Evolutionary conservation across 2,888 invertebrate genomes (phyloP), one percentile per base, ranked within the genome.

Genomic region (Spisula subtruncata): DNA sequence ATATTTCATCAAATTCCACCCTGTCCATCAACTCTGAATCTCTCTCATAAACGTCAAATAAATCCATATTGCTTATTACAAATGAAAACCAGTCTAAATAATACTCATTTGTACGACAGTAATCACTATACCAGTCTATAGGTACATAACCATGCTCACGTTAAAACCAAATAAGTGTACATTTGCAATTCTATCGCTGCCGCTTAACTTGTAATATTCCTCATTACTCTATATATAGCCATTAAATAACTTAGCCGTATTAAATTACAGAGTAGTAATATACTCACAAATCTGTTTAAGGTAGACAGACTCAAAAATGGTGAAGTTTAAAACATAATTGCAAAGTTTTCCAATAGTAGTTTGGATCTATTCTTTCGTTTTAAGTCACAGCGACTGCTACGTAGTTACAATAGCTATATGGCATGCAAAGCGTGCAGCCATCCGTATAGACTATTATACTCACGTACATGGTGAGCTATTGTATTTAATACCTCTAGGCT

Each of bases 401-500:
- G n/a, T n/a, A n/a, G n/a, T n/a, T 18, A 81, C 81, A 81, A 81
- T n/a, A 29, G 81, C 51, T 46, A 25, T 46, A 25, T 46, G 25
- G 25, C 46, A 81, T 81, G 51, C 81, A 51, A n/a, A 48, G 56
- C 48, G 85, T 80, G 79, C 80, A 85, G 85, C 56, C 85, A 85
- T 56, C 85, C 85, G 80, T 79, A n/a, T 1, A 29, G 18, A 10
- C 25, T 41, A 75, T 85, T 80, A 85, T 85, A 85, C 85, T 85
- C 85, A 85, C 79, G n/a, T 80, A 85, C 80, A 54, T 85, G 41
- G 80, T 79, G n/a, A n/a, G 41, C 85, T 41, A 85, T 85, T 85
- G 85, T 85, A 80, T 85, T 80, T 85, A 80, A 85, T 80, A 54
- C 85, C 80, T 85, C 56, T 56, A 80, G 85, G 85, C 80, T 54